Evolutionary conservation across 1,140 invertebrate genomes (phyloP).

Genomic region (Helicorthomorpha holstii): DNA sequence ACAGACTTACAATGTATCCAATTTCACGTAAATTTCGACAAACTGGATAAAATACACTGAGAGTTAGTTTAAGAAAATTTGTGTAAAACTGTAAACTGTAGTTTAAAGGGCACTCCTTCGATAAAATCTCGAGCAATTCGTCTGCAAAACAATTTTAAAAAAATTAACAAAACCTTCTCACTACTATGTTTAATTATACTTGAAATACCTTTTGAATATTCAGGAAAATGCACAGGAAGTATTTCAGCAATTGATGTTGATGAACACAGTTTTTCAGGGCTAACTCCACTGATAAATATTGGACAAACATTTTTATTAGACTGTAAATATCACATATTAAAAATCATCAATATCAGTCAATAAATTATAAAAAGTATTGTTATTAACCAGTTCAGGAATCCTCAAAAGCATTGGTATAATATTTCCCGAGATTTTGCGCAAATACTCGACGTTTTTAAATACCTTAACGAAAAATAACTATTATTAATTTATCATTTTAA

Average conservation of each 20-base stretch:
- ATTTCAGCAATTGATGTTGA: too few species aligned
- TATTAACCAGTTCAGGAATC: constrained; percentile 46
- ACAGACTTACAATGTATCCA: constrained; percentile 37
- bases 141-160: constrained; percentile 23
- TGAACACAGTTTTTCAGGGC: constrained; percentile 69
- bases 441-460: constrained; percentile 58
- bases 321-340: constrained; percentile 13
- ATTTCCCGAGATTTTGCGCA: constrained; percentile 49
- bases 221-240: constrained; percentile 55
- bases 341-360: too few species aligned
- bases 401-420: constrained; percentile 49
- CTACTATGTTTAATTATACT: not conserved
- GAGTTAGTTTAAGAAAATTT: constrained; percentile 58
- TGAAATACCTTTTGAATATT: constrained; percentile 47
- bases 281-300: constrained; percentile 54
- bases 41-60: constrained; percentile 59
- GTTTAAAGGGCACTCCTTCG: constrained; percentile 23
- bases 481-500: not conserved
- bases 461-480: constrained; percentile 25
- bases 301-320: constrained; percentile 42
- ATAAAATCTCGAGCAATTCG: constrained; percentile 53
- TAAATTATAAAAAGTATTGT: too few species aligned
- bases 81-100: constrained; percentile 42
- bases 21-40: constrained; percentile 66
- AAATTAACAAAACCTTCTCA: not conserved